Percentiles rank a stretch among this genome's conserved stretches.
phyloP scores from a whole-genome alignment of 2,797 vertebrate genomes.

The Hippocampus kuda region DNA sequence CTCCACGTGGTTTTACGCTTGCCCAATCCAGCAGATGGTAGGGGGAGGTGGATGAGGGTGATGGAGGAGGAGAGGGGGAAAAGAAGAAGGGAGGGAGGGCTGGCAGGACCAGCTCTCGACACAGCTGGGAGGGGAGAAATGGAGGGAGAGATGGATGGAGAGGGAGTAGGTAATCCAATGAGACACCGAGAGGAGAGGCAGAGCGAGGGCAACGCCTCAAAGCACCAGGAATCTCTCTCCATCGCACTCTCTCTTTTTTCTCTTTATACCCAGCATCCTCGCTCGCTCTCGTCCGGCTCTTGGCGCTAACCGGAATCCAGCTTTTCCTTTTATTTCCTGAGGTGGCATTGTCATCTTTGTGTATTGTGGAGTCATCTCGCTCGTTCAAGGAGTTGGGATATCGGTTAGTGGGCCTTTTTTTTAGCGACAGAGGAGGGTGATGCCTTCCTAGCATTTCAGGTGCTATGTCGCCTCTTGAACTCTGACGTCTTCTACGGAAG shows the following conservation, averaged over 20 bases:
- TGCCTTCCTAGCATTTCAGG: slow-evolving; percentile 38
- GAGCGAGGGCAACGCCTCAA: slow-evolving; percentile 61
- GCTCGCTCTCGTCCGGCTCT: slow-evolving; percentile 35
- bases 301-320: slow-evolving; percentile 22
- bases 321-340: slow-evolving; percentile 4
- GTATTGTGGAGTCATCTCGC: slow-evolving; percentile 50
- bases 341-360: slow-evolving; percentile 10
- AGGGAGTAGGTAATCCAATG: slow-evolving; percentile 66
- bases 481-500: slow-evolving; percentile 19
- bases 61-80: slow-evolving; percentile 28
- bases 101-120: slow-evolving; percentile 54
- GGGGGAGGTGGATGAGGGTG: slow-evolving; percentile 4
- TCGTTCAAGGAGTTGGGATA: slow-evolving; percentile 51
- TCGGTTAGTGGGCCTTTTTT: slow-evolving; percentile 62
- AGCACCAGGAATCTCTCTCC: slow-evolving; percentile 54
- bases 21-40: slow-evolving; percentile 45
- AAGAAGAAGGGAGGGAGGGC: slow-evolving; percentile 18
- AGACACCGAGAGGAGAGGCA: slow-evolving; percentile 60
- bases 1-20: slow-evolving; percentile 30
- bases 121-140: slow-evolving; percentile 62
- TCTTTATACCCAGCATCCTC: slow-evolving; percentile 41
- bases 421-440: slow-evolving; percentile 38
- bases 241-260: slow-evolving; percentile 18
- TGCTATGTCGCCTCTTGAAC: slow-evolving; percentile 20
- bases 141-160: slow-evolving; percentile 28